Evolutionary conservation across 2,888 invertebrate genomes (phyloP), one percentile per base, ranked within the genome.

Genomic region (Brenthis daphne): DNA sequence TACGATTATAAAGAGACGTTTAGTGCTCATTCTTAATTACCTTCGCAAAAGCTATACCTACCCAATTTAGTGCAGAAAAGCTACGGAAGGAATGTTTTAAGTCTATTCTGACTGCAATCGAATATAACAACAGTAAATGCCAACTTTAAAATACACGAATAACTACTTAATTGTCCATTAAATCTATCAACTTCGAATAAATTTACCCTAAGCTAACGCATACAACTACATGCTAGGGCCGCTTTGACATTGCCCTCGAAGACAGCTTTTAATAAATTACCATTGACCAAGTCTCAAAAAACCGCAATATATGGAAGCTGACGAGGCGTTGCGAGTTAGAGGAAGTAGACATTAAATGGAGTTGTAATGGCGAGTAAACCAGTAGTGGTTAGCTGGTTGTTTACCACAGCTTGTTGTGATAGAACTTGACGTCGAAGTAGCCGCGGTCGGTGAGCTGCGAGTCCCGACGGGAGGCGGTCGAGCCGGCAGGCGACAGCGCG

Each of bases 361-460:
- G 51, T 29, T 33, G 3, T 47, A 11, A 51, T 58, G 65, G 58
- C 43, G 37, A 24, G 2, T 47, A 47, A 11, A 16, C 53, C 58
- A 47, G 58, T n/a, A 5, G 56, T 58, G 51, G 51, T 54, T 65
- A 70, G 66, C 54, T 69, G 66, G 66, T 65, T 20, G 57, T 71
- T 70, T 95, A 96, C 96, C 96, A 96, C 77, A 96, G 91, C 77
- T 95, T 95, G 79, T 95, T 96, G 86, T 96, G 96, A 85, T 95
- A 96, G 87, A 96, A 96, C 82, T 96, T 96, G 56, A 96, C 92
- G 87, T 96, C 96, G 77, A 96, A 94, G 84, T 94, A 96, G 56
- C 95, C 96, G 79, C 94, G 94, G 61, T 94, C 94, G 24, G 95
- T 95, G 70, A 93, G 86, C 61, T 94, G 94, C 11, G 92, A 83